These are phyloP conservation scores for Coryphaenoides rupestris DNA, from an alignment of 2,113 vertebrate genomes.

Conservation along the genomic window DNA sequence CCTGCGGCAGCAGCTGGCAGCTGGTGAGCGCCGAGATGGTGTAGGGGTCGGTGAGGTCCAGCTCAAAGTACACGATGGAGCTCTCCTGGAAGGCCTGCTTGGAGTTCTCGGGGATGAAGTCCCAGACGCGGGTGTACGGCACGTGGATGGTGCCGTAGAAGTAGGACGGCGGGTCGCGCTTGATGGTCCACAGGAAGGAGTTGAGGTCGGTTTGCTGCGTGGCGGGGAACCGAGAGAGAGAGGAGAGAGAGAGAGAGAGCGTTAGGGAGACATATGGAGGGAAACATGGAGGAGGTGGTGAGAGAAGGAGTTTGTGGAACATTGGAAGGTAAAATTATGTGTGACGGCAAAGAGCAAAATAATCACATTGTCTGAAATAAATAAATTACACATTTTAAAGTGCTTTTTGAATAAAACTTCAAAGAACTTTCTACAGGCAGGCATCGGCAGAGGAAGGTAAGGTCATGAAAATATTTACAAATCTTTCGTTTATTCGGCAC, in stretches of 20 bases:
- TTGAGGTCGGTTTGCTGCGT: conserved; percentile 83
- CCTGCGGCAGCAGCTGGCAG: conserved; percentile 84
- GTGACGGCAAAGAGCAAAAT: no score
- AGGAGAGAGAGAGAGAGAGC: not conserved
- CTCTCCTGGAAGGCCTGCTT: conserved; percentile 87
- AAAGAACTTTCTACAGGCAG: no score
- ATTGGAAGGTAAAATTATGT: no score
- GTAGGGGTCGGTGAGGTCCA: conserved; percentile 85
- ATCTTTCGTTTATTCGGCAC: no score
- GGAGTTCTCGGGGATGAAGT: conserved; percentile 85
- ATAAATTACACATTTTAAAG: no score
- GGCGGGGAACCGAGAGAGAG: not conserved
- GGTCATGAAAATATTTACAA: no score
- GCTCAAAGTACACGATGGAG: conserved; percentile 83
- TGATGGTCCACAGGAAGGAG: conserved; percentile 90
- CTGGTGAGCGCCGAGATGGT: conserved; percentile 82
- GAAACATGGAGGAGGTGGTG: not conserved
- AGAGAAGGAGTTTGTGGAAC: no score
- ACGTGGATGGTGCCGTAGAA: conserved; percentile 89
- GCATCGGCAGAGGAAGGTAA: no score
- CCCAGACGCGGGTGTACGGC: conserved; percentile 85
- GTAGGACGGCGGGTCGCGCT: conserved; percentile 83
- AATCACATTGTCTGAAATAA: no score
- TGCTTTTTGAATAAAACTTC: no score
- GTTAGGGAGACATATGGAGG: not conserved